Evolutionary conservation across 2,113 vertebrate genomes (phyloP).

Genomic region (Struthidea cinerea): DNA sequence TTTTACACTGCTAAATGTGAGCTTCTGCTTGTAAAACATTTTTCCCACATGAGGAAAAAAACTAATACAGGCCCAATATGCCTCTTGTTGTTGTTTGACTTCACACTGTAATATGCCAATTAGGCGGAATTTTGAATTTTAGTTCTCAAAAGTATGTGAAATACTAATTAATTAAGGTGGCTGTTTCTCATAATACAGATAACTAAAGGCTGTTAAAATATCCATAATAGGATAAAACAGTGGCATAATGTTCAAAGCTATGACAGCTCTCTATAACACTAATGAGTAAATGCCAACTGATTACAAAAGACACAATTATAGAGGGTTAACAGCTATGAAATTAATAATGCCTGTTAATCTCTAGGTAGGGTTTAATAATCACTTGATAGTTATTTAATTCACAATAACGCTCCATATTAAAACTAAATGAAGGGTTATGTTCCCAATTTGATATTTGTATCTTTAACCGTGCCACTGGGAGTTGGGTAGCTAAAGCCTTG

Average conservation of each 20-base stretch:
- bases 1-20: neutral
- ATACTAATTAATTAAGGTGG: conserved; percentile 20
- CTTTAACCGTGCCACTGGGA: neutral
- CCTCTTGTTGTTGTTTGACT: neutral
- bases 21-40: neutral
- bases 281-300: conserved; percentile 38
- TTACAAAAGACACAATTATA: conserved; percentile 27
- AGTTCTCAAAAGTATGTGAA: neutral
- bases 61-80: neutral
- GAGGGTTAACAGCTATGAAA: conserved; percentile 17
- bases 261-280: neutral
- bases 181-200: conserved; percentile 45
- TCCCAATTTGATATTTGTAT: neutral
- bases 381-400: conserved; percentile 39
- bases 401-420: neutral
- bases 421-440: conserved; percentile 2
- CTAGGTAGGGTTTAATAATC: conserved; percentile 44
- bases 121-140: neutral
- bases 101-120: neutral
- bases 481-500: neutral
- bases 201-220: conserved; percentile 56
- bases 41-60: neutral
- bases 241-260: neutral
- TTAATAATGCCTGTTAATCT: conserved; percentile 35
- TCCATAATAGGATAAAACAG: conserved; percentile 15